Evolutionary conservation across 2,797 vertebrate genomes (phyloP), one percentile per base, ranked within the genome.

Genomic region (Echeneis naucrates): DNA sequence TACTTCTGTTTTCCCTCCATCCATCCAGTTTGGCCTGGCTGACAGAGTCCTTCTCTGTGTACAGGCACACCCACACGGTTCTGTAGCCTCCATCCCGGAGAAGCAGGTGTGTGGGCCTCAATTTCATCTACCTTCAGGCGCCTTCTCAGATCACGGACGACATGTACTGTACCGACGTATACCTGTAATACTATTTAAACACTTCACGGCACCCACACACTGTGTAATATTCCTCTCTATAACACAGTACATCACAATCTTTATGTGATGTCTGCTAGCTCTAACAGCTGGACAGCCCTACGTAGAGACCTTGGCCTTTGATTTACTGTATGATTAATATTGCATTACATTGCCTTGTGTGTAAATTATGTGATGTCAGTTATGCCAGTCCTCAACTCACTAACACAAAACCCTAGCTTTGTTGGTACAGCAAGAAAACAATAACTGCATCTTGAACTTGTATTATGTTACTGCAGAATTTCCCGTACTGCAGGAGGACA

Each of bases 21-120:
- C 17, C 32, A 47, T 51, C 37, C 77, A 70, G n/a, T n/a, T n/a
- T n/a, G n/a, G 87, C 81, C 69, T 55, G 59, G 82, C 84, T 61
- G 69, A 83, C 78, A 61, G 52, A 4, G 19, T 77, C 73, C 17
- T 64, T 54, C 74, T 81, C 45, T 51, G 37, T 78, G 60, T 74
- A 54, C 81, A 82, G n/a, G 64, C 70, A 48, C 72, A 14, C 88
- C 87, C 69, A 89, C 83, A 30, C 72, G 83, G 83, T 81, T 84
- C 80, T 70, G 65, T 11, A 75, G 68, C 68, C 62, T 68, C 75
- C 6, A 51, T 72, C 68, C 26, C 78, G 76, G 58, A 11, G 30
- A 70, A 77, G 35, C 60, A 80, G 61, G 68, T 75, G 77, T 4
- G 80, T 76, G 73, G 84, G 83, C 51, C 51, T 66, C 61, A 71